Percentiles rank a stretch among this genome's conserved stretches.
These are phyloP conservation scores for Lethocerus indicus DNA, from an alignment of 1,140 invertebrate species.

Conservation along the genomic window DNA sequence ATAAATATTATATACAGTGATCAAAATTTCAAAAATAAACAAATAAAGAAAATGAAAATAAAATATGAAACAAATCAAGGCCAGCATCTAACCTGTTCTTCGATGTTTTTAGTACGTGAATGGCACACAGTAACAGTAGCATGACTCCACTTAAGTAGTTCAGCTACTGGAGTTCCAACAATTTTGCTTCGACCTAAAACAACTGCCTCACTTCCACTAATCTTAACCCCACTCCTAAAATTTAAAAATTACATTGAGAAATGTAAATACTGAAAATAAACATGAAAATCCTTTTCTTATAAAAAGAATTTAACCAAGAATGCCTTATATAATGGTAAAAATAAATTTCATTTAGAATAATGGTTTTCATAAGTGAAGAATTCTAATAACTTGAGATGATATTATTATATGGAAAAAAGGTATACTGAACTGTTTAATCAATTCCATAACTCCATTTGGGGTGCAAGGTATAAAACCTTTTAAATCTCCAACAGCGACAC, in stretches of 20 bases:
- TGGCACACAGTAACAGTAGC: slow-evolving; percentile 95
- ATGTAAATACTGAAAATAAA: no score
- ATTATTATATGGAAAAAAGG: no score
- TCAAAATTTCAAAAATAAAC: background rate
- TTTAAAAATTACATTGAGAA: slow-evolving; percentile 2
- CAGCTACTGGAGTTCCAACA: slow-evolving; percentile 86
- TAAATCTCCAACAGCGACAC: slow-evolving; percentile 65
- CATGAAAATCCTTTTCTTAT: no score
- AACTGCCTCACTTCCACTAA: slow-evolving; percentile 75
- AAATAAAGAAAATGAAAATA: background rate
- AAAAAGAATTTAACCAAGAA: no score
- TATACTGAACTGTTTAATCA: slow-evolving; percentile 69
- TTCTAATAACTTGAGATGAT: no score
- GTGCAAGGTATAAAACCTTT: slow-evolving; percentile 83
- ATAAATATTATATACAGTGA: background rate
- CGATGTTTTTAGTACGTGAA: slow-evolving; percentile 76
- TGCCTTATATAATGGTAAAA: no score
- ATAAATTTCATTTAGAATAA: no score
- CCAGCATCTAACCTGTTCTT: slow-evolving; percentile 46
- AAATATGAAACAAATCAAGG: background rate
- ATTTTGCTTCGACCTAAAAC: slow-evolving; percentile 95
- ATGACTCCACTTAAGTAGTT: slow-evolving; percentile 90
- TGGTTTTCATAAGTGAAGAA: no score
- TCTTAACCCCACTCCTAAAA: slow-evolving; percentile 46
- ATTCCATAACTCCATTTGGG: slow-evolving; percentile 79